These are phyloP conservation scores for Psix sp. DNA, from an alignment of 1,140 invertebrate genomes.

Conservation along the genomic window DNA sequence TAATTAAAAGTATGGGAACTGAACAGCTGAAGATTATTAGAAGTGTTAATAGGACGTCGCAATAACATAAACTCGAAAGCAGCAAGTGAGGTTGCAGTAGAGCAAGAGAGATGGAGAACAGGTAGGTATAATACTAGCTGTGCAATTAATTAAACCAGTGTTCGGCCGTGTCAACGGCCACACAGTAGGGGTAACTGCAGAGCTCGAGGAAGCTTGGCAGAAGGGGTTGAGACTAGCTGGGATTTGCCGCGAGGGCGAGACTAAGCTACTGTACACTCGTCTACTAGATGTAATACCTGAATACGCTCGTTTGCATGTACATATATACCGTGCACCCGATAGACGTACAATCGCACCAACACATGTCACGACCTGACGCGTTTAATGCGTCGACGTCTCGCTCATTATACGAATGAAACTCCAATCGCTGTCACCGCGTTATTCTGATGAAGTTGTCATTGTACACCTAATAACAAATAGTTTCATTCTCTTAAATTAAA, in stretches of 20 bases:
- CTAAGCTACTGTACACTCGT: constrained; percentile 70
- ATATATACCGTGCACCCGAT: constrained; percentile 60
- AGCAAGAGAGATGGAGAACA: constrained; percentile 25
- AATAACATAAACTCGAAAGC: constrained; percentile 34
- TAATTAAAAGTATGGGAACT: too few species aligned
- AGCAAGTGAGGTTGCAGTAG: constrained; percentile 11
- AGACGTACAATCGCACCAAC: constrained; percentile 61
- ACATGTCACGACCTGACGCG: constrained; percentile 48
- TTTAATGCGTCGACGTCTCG: constrained; percentile 53
- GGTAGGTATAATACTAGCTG: constrained; percentile 61
- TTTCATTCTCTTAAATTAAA: constrained; percentile 10
- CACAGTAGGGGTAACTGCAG: constrained; percentile 54
- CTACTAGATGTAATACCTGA: constrained; percentile 73
- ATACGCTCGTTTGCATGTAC: constrained; percentile 68
- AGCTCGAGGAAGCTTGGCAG: constrained; percentile 44
- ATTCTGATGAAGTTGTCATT: constrained; percentile 37
- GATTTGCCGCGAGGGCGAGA: constrained; percentile 67
- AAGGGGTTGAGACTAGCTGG: constrained; percentile 59
- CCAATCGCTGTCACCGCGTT: constrained; percentile 40
- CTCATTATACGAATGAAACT: constrained; percentile 56
- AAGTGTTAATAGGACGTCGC: constrained; percentile 52
- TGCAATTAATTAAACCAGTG: constrained; percentile 72
- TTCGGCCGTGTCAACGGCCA: constrained; percentile 69
- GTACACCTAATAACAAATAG: constrained; percentile 26
- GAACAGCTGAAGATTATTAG: constrained; percentile 53